phyloP scores from a whole-genome alignment of 1,140 invertebrate genomes.

The Lepidurus apus region DNA sequence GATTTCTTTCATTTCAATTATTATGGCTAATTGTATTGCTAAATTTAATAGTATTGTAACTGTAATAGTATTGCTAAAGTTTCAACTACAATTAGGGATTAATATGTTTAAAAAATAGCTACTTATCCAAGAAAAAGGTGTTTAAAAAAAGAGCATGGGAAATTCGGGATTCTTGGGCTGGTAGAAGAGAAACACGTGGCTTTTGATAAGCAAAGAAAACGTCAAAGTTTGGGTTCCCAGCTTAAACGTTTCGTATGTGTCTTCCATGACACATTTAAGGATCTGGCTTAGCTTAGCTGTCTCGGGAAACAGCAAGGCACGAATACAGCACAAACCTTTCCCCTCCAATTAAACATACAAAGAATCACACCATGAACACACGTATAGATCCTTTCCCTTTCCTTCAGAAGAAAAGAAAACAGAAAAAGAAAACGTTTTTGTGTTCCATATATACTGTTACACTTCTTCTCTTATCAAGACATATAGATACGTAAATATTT shows the following conservation, averaged over 20 bases:
- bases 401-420: neutral
- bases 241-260: neutral
- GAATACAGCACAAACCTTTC: neutral
- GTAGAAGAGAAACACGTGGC: neutral
- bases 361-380: neutral
- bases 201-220: neutral
- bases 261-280: constrained; percentile 7
- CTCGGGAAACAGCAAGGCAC: neutral
- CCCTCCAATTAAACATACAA: constrained; percentile 17
- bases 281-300: constrained; percentile 18
- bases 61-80: too few relatives aligned
- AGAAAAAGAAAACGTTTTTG: too few relatives aligned
- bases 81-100: too few relatives aligned
- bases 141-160: neutral
- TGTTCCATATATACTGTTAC: too few relatives aligned
- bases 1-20: too few relatives aligned
- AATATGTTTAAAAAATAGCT: too few relatives aligned
- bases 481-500: constrained; percentile 22
- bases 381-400: neutral
- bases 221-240: neutral
- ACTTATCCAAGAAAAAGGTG: too few relatives aligned
- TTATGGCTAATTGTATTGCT: too few relatives aligned
- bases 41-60: too few relatives aligned
- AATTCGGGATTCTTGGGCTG: neutral
- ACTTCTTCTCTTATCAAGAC: constrained; percentile 12